Evolutionary conservation across 2,888 invertebrate genomes (phyloP).

Genomic region (Raillietiella orientalis): DNA sequence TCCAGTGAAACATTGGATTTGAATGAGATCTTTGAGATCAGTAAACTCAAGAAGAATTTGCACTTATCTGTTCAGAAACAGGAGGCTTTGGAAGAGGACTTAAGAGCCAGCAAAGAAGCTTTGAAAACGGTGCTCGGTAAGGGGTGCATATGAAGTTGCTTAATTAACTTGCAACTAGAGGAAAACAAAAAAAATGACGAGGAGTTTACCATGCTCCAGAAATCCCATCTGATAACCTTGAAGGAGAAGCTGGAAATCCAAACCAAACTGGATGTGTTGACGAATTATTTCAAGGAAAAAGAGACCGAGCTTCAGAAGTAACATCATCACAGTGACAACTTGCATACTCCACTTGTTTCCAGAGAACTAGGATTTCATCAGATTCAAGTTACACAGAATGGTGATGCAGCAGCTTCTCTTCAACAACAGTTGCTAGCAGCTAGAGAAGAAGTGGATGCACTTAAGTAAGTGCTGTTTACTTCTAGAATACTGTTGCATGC

Average conservation of each 20-base stretch:
- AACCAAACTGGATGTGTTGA: constrained; percentile 50
- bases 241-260: constrained; percentile 38
- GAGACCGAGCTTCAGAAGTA: constrained; percentile 55
- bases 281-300: constrained; percentile 63
- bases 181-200: no score
- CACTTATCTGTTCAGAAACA: no score
- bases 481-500: no score
- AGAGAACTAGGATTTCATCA: constrained; percentile 27
- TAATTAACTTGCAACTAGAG: no score
- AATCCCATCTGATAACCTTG: constrained; percentile 19
- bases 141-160: no score
- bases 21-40: no score
- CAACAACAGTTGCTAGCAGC: constrained; percentile 7
- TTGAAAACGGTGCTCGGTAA: no score
- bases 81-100: no score
- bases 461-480: no score
- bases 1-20: no score
- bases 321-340: constrained; percentile 8
- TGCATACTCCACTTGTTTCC: constrained; percentile 7
- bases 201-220: constrained; percentile 15
- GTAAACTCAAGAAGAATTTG: no score
- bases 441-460: constrained; percentile 8
- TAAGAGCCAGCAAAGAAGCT: no score
- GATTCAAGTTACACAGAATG: constrained; percentile 12
- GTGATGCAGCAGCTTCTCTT: constrained; percentile 8